A percentile compares a stretch with the other conserved stretches of the same genome.
Evolutionary conservation across 2,113 vertebrate genomes (phyloP).

Genomic region (Labrus mixtus): DNA sequence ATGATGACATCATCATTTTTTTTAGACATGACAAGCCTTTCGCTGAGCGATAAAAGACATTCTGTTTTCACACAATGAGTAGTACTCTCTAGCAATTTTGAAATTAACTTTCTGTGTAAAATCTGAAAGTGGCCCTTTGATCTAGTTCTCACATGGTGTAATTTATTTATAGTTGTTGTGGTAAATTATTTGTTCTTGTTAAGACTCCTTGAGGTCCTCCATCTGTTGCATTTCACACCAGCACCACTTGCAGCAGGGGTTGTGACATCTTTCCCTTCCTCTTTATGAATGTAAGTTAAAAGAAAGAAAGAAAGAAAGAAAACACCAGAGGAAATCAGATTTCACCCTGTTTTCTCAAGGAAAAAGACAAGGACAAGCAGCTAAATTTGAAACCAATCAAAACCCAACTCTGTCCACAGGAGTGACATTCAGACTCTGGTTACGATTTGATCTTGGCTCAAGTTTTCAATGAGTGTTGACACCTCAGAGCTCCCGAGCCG

Average conservation of each 20-base stretch:
- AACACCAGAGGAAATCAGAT: constrained; percentile 28
- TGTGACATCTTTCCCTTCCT: constrained; percentile 34
- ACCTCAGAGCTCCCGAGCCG: constrained; percentile 61
- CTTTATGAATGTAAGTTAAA: constrained; percentile 40
- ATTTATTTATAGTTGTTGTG: constrained; percentile 47
- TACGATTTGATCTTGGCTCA: constrained; percentile 69
- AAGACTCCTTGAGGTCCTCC: constrained; percentile 54
- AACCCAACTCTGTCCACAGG: constrained; percentile 48
- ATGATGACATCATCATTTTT: neutral
- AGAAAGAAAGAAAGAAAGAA: neutral
- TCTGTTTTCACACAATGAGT: neutral
- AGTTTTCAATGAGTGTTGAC: constrained; percentile 64
- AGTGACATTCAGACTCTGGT: constrained; percentile 49
- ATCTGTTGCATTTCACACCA: constrained; percentile 62
- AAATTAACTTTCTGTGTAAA: neutral
- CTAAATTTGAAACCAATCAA: constrained; percentile 56
- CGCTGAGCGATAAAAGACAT: neutral
- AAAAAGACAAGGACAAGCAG: constrained; percentile 56
- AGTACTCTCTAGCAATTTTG: neutral
- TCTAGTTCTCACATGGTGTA: neutral
- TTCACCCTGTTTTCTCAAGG: constrained; percentile 24
- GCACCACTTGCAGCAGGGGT: constrained; percentile 52
- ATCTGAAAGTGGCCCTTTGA: constrained; percentile 10
- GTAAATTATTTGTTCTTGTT: constrained; percentile 50
- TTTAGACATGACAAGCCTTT: neutral